Conservation (phyloP, 2,888 invertebrate species). For the Oscheius sp. region DNA sequence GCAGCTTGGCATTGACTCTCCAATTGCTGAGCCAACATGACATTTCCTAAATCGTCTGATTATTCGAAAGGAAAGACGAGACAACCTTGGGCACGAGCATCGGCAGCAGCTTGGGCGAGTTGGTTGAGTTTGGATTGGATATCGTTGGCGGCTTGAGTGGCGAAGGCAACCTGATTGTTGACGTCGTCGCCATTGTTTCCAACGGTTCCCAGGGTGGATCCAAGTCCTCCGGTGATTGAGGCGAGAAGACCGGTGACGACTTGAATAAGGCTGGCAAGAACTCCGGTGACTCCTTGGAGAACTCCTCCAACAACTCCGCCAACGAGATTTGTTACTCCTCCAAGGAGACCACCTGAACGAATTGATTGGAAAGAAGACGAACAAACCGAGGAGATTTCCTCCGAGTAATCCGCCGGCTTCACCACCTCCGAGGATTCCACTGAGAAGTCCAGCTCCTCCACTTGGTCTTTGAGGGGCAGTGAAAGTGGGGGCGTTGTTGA, state of each 20-base stretch:
- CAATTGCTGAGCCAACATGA: neutral
- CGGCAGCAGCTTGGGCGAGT: neutral
- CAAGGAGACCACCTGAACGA: neutral
- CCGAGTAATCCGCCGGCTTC: neutral
- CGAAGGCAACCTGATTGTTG: neutral
- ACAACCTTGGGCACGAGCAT: neutral
- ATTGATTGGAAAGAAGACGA: no score
- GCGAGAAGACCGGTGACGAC: constrained; percentile 26
- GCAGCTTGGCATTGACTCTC: constrained; percentile 8
- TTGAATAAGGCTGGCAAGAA: constrained; percentile 27
- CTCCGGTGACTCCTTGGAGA: constrained; percentile 27
- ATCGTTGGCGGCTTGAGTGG: constrained; percentile 9
- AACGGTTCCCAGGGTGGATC: neutral
- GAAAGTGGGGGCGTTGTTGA: neutral
- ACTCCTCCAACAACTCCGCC: neutral
- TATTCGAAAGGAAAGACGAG: no score
- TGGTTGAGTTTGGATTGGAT: neutral
- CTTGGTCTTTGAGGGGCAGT: neutral
- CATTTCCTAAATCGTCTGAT: no score
- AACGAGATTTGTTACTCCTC: neutral
- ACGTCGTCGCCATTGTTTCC: neutral
- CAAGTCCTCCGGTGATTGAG: constrained; percentile 21
- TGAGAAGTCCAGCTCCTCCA: neutral
- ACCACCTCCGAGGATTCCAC: constrained; percentile 10
- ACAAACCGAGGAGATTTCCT: neutral